These are phyloP conservation scores for Paragorgia papillata DNA, from an alignment of 92 coral and sea anemone species.

Conservation along the genomic window DNA sequence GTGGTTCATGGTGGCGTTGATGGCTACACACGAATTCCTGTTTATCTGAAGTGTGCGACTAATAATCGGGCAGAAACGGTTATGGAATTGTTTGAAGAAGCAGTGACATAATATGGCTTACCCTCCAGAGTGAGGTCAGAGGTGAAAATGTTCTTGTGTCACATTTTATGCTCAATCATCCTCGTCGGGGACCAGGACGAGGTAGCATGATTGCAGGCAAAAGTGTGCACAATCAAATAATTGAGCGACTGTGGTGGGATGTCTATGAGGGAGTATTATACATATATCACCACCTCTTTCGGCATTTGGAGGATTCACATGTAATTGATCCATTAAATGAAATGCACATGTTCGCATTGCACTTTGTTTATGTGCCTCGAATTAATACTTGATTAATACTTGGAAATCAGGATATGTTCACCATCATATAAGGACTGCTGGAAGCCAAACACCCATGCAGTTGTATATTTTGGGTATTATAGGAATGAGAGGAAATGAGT, in stretches of 20 bases:
- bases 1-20: conserved; percentile 36
- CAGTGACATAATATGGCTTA: conserved; percentile 21
- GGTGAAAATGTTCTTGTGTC: conserved; percentile 38
- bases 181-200: no score
- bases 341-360: conserved; percentile 33
- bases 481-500: conserved; percentile 56
- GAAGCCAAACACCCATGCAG: conserved; percentile 72
- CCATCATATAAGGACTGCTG: conserved; percentile 68
- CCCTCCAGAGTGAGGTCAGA: conserved; percentile 24
- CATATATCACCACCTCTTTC: conserved; percentile 37
- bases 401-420: conserved; percentile 66
- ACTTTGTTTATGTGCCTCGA: conserved; percentile 50
- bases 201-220: no score
- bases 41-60: conserved; percentile 16
- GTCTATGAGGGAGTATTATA: conserved; percentile 44
- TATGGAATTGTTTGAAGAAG: conserved; percentile 19
- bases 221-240: conserved; percentile 24
- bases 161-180: conserved; percentile 28
- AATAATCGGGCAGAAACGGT: conserved; percentile 27
- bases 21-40: conserved; percentile 34
- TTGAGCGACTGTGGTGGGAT: conserved; percentile 40
- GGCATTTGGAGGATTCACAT: conserved; percentile 28
- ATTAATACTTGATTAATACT: conserved; percentile 45
- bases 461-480: conserved; percentile 68
- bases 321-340: conserved; percentile 23